These are phyloP conservation scores for Macroramphosus scolopax DNA, from an alignment of 2,797 vertebrate species.

Conservation along the genomic window DNA sequence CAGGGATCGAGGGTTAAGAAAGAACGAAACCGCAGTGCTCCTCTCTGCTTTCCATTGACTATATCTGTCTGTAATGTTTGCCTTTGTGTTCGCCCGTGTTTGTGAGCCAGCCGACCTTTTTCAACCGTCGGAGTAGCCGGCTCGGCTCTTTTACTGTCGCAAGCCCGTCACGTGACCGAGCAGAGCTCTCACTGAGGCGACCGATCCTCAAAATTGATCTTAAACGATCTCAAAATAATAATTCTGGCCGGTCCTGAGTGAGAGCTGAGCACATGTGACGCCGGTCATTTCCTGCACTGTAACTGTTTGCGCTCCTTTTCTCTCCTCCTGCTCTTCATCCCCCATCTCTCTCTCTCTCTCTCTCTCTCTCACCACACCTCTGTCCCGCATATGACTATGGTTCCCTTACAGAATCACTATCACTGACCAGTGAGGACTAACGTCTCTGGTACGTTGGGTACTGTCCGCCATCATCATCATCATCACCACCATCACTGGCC, in stretches of 20 bases:
- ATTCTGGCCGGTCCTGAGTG: slow-evolving; percentile 14
- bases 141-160: slow-evolving; percentile 41
- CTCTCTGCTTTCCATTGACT: too few species aligned
- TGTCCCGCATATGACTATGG: slow-evolving; percentile 84
- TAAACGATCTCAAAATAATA: not conserved
- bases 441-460: slow-evolving; percentile 88
- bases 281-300: slow-evolving; percentile 61
- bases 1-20: not conserved
- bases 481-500: slow-evolving; percentile 23
- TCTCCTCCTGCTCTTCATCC: slow-evolving; percentile 46
- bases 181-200: slow-evolving; percentile 42
- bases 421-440: slow-evolving; percentile 97
- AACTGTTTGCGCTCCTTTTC: slow-evolving; percentile 78
- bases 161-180: slow-evolving; percentile 40
- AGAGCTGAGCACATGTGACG: slow-evolving; percentile 51
- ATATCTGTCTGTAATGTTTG: slow-evolving; percentile 15
- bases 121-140: slow-evolving; percentile 23
- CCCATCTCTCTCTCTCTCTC: too few species aligned
- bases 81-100: too few species aligned
- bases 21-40: too few species aligned
- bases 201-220: not conserved
- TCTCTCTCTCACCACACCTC: slow-evolving; percentile 77
- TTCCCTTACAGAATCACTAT: slow-evolving; percentile 99
- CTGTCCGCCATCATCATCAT: slow-evolving; percentile 48
- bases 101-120: slow-evolving; percentile 36